phyloP scores from a whole-genome alignment of 2,888 invertebrate species.

The Nemoura dubitans region DNA sequence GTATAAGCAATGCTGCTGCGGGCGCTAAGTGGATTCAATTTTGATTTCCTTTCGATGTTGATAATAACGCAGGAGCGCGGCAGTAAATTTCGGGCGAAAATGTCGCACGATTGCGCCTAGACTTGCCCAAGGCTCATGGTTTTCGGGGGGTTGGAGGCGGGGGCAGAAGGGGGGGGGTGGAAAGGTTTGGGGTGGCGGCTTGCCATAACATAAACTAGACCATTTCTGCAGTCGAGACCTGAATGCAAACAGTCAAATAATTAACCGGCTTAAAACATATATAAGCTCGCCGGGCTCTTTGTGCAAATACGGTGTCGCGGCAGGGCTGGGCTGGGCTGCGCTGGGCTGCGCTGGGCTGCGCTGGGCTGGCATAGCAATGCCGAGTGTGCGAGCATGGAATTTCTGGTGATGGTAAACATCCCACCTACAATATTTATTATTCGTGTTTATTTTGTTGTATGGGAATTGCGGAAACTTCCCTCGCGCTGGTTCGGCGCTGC shows the following conservation, averaged over 20 bases:
- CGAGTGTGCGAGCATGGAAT: background rate
- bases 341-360: too few relatives aligned
- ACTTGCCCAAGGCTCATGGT: background rate
- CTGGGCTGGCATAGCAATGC: background rate
- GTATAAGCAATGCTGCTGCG: background rate
- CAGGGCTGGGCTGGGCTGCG: too few relatives aligned
- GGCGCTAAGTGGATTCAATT: background rate
- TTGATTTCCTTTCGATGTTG: background rate
- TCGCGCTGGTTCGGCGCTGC: background rate
- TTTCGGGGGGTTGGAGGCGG: too few relatives aligned
- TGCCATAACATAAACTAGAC: constrained; percentile 26
- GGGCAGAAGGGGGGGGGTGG: background rate
- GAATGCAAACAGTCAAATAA: constrained; percentile 32
- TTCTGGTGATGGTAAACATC: background rate
- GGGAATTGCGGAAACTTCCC: background rate
- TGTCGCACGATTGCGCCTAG: background rate
- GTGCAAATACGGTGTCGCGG: constrained; percentile 13
- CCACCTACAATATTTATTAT: constrained; percentile 27
- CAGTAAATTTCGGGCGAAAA: background rate
- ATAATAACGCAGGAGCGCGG: background rate
- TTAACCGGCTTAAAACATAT: constrained; percentile 23
- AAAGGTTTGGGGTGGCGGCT: background rate
- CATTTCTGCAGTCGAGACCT: constrained; percentile 14
- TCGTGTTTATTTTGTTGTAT: background rate
- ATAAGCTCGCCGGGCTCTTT: background rate